Percentiles rank a stretch among this genome's conserved stretches.
These are phyloP conservation scores for Macroteleia sp. DNA, from an alignment of 2,888 invertebrate genomes.

Conservation along the genomic window DNA sequence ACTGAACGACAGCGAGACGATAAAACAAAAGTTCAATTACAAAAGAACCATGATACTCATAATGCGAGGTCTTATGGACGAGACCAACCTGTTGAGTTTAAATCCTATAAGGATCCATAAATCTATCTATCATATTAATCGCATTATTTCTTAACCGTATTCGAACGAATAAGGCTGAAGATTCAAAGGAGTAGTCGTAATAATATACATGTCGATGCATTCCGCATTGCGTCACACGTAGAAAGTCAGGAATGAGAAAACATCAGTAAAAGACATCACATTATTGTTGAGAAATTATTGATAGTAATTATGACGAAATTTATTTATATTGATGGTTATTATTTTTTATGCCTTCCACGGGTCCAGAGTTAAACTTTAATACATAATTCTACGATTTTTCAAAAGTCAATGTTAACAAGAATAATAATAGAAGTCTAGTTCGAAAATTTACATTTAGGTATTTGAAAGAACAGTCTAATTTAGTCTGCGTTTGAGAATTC, in stretches of 20 bases:
- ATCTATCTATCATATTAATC: constrained; percentile 76
- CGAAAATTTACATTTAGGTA: no score
- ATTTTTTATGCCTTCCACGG: no score
- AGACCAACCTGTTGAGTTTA: constrained; percentile 78
- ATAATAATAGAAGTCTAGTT: no score
- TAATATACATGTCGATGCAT: constrained; percentile 26
- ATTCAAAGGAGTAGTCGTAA: constrained; percentile 1
- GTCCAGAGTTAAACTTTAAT: no score
- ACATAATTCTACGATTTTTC: no score
- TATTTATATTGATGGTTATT: no score
- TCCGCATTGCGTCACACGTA: constrained; percentile 21
- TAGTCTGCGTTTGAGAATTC: no score
- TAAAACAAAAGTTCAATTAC: constrained; percentile 24
- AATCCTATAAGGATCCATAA: constrained; percentile 77
- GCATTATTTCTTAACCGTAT: constrained; percentile 71
- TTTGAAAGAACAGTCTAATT: no score
- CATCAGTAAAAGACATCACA: constrained; percentile 8
- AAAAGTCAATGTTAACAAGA: no score
- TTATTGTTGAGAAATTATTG: background rate
- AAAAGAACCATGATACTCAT: constrained; percentile 24
- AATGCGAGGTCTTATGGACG: constrained; percentile 19
- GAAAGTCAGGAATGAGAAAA: constrained; percentile 1
- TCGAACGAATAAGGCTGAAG: constrained; percentile 10
- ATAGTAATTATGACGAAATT: background rate
- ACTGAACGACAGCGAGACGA: background rate